These are phyloP conservation scores for Cephalotes varians DNA, from an alignment of 2,888 invertebrate genomes.

Conservation along the genomic window DNA sequence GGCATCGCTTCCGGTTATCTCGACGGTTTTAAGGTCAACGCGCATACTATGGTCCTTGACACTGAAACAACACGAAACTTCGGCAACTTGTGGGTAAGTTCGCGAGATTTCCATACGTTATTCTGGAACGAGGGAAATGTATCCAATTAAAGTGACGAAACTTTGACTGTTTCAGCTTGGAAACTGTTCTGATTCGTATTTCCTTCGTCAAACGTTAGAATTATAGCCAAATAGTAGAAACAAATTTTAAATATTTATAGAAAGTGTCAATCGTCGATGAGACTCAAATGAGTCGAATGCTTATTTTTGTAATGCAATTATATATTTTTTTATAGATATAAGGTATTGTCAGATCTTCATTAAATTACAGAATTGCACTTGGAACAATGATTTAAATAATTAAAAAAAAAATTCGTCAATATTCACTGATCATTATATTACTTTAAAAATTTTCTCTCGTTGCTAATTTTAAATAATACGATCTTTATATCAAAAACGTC, in stretches of 20 bases:
- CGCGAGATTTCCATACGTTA: slow-evolving; percentile 49
- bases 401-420: background rate
- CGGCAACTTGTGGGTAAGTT: slow-evolving; percentile 46
- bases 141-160: slow-evolving; percentile 47
- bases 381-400: background rate
- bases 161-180: slow-evolving; percentile 22
- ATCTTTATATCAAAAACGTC: background rate
- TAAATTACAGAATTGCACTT: background rate
- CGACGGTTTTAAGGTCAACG: slow-evolving; percentile 50
- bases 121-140: slow-evolving; percentile 14
- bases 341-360: background rate
- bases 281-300: background rate
- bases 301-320: background rate
- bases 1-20: slow-evolving; percentile 41
- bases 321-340: background rate
- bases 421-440: background rate
- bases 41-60: slow-evolving; percentile 53
- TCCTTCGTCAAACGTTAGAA: slow-evolving; percentile 10
- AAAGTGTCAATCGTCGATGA: background rate
- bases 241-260: background rate
- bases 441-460: background rate
- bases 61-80: slow-evolving; percentile 57
- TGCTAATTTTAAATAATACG: background rate
- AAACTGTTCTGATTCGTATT: slow-evolving; percentile 20
- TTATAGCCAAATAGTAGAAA: background rate